These are phyloP conservation scores for Bradypodion pumilum DNA, from an alignment of 2,797 vertebrate genomes.

Conservation along the genomic window DNA sequence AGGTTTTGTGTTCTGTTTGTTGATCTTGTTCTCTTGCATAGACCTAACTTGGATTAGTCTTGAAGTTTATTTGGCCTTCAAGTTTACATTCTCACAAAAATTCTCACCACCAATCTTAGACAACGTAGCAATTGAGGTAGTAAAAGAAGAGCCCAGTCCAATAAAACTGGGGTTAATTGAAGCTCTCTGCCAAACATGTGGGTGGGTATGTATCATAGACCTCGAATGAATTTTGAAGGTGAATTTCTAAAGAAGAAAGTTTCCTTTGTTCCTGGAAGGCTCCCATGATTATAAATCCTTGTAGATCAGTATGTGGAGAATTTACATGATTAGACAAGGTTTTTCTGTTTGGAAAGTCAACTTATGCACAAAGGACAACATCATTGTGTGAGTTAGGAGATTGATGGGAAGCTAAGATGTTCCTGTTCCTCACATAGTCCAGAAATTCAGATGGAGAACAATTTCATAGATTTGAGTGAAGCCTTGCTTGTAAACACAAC, in stretches of 20 bases:
- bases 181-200: background rate
- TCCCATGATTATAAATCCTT: background rate
- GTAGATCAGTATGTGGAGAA: background rate
- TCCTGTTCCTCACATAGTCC: background rate
- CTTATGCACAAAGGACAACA: background rate
- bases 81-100: background rate
- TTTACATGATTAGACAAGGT: background rate
- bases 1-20: too few species aligned
- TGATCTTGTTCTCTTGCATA: too few species aligned
- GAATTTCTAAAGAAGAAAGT: background rate
- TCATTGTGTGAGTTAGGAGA: background rate
- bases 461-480: background rate
- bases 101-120: background rate
- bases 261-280: background rate
- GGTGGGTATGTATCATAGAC: background rate
- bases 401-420: background rate
- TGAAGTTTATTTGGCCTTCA: background rate
- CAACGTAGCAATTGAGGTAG: conserved; percentile 1
- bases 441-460: background rate
- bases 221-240: background rate
- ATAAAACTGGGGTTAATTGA: background rate
- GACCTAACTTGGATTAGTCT: too few species aligned
- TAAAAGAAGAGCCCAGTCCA: background rate
- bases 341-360: background rate
- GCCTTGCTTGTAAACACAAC: background rate